Evolutionary conservation across 2,113 vertebrate genomes (phyloP).

Genomic region (Thinocorus orbignyianus): DNA sequence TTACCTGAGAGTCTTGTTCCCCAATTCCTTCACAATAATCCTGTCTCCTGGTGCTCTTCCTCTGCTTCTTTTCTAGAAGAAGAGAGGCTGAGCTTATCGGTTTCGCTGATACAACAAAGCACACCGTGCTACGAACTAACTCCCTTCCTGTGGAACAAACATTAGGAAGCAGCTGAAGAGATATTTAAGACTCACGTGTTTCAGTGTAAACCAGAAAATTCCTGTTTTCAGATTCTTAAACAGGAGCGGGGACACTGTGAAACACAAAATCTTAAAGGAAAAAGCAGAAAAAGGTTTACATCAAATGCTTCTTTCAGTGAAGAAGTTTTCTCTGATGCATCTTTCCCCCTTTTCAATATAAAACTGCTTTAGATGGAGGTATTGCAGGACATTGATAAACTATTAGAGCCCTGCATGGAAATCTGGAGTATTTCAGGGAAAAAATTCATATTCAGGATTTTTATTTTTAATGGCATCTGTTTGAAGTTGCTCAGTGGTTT

Average conservation of each 20-base stretch:
- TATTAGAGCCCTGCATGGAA: neutral
- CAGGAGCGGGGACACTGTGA: neutral
- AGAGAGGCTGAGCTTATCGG: neutral
- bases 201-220: constrained; percentile 1
- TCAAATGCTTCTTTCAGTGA: neutral
- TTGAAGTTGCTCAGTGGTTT: neutral
- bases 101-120: neutral
- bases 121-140: neutral
- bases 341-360: neutral
- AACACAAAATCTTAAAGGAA: neutral
- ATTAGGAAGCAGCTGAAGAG: constrained; percentile 54
- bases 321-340: neutral
- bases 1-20: neutral
- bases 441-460: neutral
- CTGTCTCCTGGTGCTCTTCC: neutral
- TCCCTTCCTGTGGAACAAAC: constrained; percentile 61
- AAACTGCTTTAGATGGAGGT: neutral
- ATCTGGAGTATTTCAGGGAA: neutral
- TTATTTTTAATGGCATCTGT: neutral
- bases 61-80: neutral
- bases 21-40: neutral
- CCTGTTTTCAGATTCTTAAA: neutral
- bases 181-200: neutral
- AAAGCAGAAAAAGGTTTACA: neutral
- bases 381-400: neutral